A percentile compares a stretch with the other conserved stretches of the same genome.
phyloP scores from a whole-genome alignment of 2,113 vertebrate genomes.

The Mesembrinibis cayennensis region DNA sequence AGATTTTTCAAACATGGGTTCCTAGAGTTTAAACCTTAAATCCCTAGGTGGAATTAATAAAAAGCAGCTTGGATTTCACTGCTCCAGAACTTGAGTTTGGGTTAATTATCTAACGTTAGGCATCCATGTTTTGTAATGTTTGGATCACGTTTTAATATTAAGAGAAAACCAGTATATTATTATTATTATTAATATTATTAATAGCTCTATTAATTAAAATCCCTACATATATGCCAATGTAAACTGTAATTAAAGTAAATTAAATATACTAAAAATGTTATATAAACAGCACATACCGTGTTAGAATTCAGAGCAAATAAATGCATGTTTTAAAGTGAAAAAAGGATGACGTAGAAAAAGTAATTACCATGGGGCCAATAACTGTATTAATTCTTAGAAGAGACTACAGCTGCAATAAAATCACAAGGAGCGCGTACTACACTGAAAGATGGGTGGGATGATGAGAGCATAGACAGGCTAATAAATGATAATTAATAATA shows the following conservation, averaged over 20 bases:
- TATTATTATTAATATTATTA: background rate
- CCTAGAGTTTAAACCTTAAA: background rate
- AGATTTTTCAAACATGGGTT: background rate
- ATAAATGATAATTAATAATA: conserved; percentile 17
- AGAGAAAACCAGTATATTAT: background rate
- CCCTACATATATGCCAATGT: background rate
- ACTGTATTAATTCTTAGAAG: background rate
- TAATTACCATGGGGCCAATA: background rate
- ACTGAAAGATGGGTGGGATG: background rate
- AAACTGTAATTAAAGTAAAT: conserved; percentile 1
- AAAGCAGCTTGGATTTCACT: background rate
- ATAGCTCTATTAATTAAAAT: background rate
- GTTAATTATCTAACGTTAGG: background rate
- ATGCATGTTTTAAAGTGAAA: background rate
- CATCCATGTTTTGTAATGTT: background rate
- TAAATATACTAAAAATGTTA: background rate
- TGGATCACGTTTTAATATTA: background rate
- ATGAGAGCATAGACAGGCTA: background rate
- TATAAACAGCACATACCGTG: background rate
- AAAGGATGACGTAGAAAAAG: background rate
- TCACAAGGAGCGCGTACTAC: background rate
- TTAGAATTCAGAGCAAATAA: conserved; percentile 14
- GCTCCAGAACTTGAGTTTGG: background rate
- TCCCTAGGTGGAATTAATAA: background rate
- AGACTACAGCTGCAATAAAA: background rate